phyloP scores from a whole-genome alignment of 2,888 invertebrate genomes.

The Leptarthrus brevirostris region DNA sequence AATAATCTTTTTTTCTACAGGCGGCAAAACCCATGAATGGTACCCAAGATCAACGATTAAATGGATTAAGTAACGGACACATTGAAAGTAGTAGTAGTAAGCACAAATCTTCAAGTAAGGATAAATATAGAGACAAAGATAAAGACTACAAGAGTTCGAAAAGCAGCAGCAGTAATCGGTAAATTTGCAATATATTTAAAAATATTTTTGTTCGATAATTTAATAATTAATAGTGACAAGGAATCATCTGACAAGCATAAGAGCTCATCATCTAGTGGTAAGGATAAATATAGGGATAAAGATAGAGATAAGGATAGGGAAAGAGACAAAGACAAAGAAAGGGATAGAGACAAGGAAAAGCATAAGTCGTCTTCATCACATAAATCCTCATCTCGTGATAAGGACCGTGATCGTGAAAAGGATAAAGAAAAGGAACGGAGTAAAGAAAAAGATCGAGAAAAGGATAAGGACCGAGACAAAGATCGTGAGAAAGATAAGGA shows the following conservation, averaged over 20 bases:
- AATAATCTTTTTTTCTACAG: background rate
- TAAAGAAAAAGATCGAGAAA: slow-evolving; percentile 58
- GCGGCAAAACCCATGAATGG: slow-evolving; percentile 66
- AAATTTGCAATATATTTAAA: background rate
- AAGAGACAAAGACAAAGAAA: slow-evolving; percentile 68
- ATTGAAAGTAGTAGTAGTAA: slow-evolving; percentile 69
- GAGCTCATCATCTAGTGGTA: slow-evolving; percentile 70
- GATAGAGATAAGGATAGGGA: slow-evolving; percentile 67
- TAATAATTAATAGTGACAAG: slow-evolving; percentile 60
- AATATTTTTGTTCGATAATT: background rate
- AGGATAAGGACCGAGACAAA: slow-evolving; percentile 60
- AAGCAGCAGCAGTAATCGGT: slow-evolving; percentile 63
- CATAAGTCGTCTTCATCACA: slow-evolving; percentile 56
- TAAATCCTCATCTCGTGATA: slow-evolving; percentile 60
- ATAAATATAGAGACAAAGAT: slow-evolving; percentile 69
- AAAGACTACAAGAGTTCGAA: slow-evolving; percentile 69
- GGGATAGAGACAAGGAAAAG: slow-evolving; percentile 66
- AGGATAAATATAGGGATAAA: slow-evolving; percentile 65
- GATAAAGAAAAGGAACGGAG: slow-evolving; percentile 62
- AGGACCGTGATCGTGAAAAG: slow-evolving; percentile 65
- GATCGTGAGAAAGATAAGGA: slow-evolving; percentile 62
- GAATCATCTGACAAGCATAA: slow-evolving; percentile 66
- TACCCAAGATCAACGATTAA: slow-evolving; percentile 72
- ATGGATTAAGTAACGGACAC: slow-evolving; percentile 85
- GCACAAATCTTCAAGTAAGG: slow-evolving; percentile 71